Base-by-base conservation (phyloP, 2,113 vertebrate species). In the Eurystomus gularis region DNA sequence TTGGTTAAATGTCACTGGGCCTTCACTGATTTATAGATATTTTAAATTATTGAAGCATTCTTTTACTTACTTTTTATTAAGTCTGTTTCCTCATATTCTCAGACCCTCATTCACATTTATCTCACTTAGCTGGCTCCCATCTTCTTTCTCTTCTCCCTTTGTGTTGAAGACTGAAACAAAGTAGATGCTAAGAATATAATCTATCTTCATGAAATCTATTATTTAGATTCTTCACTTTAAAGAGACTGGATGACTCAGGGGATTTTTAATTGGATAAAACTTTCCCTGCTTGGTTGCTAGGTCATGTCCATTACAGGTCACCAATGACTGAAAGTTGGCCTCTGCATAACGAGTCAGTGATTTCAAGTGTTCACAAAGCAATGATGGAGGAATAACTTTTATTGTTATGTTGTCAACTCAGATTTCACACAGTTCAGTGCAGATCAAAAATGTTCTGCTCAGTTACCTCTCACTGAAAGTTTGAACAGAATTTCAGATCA, bases 131-230 rank as follows among this genome's bases (percentile, higher is more conserved):
- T 87, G 48, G 86, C 77, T 93, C 52, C 46, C 15, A 13, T 82
- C 78, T 76, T 92, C 76, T 64, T 82, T 83, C 76, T 86, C 20
- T 77, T 89, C 17, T 69, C 54, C 44, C 54, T 82, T 88, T 93
- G 48, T 84, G 57, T 71, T 68, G 55, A 92, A 91, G 92, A 64
- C 33, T 81, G 90, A 88, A 95, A 96, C 61, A 88, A 94, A 95
- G 86, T 95, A 44, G 44, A 88, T 92, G 52, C 57, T 35, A 33
- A 94, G 80, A 84, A 86, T 65, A 31, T 75, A 76, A 94, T 96
- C 82, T 94, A 86, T 97, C 96, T 81, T 96, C 76, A 88, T 69
- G 33, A 25, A 70, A 95, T 94, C 61, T 93, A 92, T 96, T 94
- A 96, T 95, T 96, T 86, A 97, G 39, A 83, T 28, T 88, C 57